These are phyloP conservation scores for Lepilemur ruficaudatus DNA, from an alignment of 2,797 vertebrate species.

Conservation along the genomic window DNA sequence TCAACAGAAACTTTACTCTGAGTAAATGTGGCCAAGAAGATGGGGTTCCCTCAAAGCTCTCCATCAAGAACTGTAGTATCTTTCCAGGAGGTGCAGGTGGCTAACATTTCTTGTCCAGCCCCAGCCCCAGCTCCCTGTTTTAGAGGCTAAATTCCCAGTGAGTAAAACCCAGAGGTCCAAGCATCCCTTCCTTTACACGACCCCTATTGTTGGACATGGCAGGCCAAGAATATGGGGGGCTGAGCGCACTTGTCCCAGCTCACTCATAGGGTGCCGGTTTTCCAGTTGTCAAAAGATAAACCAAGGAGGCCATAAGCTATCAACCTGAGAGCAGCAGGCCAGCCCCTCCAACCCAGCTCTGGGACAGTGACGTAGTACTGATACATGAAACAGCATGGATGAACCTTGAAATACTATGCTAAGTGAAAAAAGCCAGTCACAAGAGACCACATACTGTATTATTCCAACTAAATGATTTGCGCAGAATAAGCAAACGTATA, in stretches of 20 bases:
- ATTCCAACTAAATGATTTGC: neutral
- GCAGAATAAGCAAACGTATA: neutral
- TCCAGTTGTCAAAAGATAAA: neutral
- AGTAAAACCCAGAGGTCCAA: neutral
- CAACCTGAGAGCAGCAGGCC: neutral
- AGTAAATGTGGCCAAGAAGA: neutral
- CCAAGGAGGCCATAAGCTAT: neutral
- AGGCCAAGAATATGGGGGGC: neutral
- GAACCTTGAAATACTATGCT: neutral
- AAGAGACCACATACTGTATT: too few relatives aligned
- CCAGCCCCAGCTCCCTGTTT: neutral
- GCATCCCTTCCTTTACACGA: fast-evolving
- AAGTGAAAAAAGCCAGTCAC: neutral
- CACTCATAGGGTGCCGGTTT: neutral
- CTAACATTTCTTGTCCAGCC: neutral
- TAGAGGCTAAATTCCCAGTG: neutral
- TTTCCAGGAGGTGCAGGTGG: neutral
- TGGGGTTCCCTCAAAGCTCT: neutral
- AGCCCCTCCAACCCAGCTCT: neutral
- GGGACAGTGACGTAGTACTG: neutral
- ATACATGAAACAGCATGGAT: fast-evolving
- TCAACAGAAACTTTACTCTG: neutral
- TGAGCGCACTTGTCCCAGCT: neutral
- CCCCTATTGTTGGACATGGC: fast-evolving
- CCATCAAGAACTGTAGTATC: too few relatives aligned